phyloP scores from a whole-genome alignment of 1,140 invertebrate genomes.

The Drosophila pandora region DNA sequence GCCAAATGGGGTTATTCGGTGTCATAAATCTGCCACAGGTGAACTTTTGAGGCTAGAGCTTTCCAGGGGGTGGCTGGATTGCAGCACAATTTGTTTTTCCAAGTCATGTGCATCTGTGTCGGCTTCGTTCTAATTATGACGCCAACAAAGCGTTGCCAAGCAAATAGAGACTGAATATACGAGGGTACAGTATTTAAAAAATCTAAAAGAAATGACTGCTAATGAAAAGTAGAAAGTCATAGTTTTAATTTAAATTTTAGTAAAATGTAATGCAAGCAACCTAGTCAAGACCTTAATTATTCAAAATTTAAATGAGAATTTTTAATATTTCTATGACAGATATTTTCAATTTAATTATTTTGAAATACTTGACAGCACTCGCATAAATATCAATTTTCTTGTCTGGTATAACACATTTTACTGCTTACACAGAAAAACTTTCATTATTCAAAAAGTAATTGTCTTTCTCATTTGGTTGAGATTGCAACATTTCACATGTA shows the following conservation, averaged over 20 bases:
- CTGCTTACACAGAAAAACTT: conserved; percentile 1
- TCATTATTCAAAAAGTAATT: conserved; percentile 17
- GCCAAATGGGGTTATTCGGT: conserved; percentile 61
- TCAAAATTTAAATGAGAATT: too few species aligned
- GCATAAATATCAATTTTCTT: not conserved
- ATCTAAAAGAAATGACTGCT: not conserved
- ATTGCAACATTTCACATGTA: conserved; percentile 10
- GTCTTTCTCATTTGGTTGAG: conserved; percentile 2
- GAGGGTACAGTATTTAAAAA: not conserved
- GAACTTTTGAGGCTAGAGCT: conserved; percentile 36
- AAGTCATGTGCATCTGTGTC: conserved; percentile 54
- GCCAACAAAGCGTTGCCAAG: conserved; percentile 48
- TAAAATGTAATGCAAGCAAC: too few species aligned
- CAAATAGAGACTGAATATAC: not conserved
- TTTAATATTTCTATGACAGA: too few species aligned
- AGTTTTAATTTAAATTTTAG: not conserved
- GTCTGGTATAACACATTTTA: not conserved
- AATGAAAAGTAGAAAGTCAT: not conserved
- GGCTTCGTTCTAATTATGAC: conserved; percentile 59
- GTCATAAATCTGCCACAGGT: conserved; percentile 73
- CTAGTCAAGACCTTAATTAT: too few species aligned
- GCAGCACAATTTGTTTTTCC: conserved; percentile 75
- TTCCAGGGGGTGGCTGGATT: conserved; percentile 17
- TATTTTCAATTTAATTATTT: too few species aligned
- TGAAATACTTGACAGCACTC: too few species aligned